Conservation (phyloP, 2,888 invertebrate genomes). For the Beris chalybata region DNA sequence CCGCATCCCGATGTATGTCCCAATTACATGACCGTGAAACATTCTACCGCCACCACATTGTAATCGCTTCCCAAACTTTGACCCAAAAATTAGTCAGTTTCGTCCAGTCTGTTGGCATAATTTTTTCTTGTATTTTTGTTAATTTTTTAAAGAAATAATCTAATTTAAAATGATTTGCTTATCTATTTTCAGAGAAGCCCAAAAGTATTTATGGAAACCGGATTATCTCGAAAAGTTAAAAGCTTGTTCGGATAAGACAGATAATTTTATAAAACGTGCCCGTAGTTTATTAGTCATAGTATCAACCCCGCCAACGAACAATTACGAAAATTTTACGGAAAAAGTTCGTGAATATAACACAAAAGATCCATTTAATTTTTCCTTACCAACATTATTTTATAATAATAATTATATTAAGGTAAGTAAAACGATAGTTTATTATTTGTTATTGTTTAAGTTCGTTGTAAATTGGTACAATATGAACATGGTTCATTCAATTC, state of each 20-base stretch:
- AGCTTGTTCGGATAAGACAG: constrained; percentile 61
- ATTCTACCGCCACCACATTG: too few species aligned
- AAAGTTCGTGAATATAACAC: constrained; percentile 79
- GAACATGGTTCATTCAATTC: too few species aligned
- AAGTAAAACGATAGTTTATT: constrained; percentile 36
- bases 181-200: constrained; percentile 61
- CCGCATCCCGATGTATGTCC: too few species aligned
- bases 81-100: too few species aligned
- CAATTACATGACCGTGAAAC: too few species aligned
- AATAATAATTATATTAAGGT: constrained; percentile 59
- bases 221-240: constrained; percentile 62
- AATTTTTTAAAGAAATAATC: too few species aligned
- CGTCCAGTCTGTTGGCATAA: too few species aligned
- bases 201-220: constrained; percentile 76
- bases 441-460: constrained; percentile 63
- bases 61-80: too few species aligned
- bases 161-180: background rate
- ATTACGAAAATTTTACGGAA: constrained; percentile 75
- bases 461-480: constrained; percentile 52
- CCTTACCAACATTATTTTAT: constrained; percentile 63
- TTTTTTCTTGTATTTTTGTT: too few species aligned
- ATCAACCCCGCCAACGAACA: constrained; percentile 77
- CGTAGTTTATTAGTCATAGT: constrained; percentile 86
- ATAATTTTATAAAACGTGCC: constrained; percentile 64
- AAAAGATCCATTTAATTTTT: constrained; percentile 79